Conservation (phyloP, 2,888 invertebrate genomes). For the Alviniconcha strummeri region DNA sequence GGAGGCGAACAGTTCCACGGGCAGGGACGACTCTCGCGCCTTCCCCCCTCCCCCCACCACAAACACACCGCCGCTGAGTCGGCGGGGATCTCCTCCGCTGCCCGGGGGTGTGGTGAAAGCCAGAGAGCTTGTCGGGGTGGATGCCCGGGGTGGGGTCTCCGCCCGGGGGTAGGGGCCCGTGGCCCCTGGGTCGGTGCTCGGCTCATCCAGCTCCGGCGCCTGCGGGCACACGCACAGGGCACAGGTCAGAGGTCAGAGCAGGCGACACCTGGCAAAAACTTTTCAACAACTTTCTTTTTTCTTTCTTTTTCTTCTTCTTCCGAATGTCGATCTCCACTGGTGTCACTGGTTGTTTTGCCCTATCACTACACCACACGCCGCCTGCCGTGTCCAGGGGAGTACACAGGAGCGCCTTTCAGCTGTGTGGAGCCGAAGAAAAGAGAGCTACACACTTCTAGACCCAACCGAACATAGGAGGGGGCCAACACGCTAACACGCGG, state of each 20-base stretch:
- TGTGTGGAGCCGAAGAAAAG: conserved; percentile 7
- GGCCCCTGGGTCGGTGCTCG: conserved; percentile 4
- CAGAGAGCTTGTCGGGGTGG: not conserved
- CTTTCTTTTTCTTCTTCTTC: not conserved
- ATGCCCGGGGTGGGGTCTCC: not conserved
- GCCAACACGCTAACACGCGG: conserved; percentile 17
- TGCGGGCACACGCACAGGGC: conserved; percentile 24
- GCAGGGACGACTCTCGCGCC: conserved; percentile 15
- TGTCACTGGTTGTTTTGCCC: not conserved
- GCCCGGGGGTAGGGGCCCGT: not conserved
- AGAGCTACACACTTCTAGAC: conserved; percentile 16
- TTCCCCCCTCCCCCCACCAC: conserved; percentile 15
- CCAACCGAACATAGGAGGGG: conserved; percentile 5
- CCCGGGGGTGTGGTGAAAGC: not conserved
- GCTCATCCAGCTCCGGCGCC: conserved; percentile 27
- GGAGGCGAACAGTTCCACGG: conserved; percentile 7
- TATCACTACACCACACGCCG: conserved; percentile 6
- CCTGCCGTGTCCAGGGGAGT: not conserved
- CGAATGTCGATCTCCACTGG: not conserved
- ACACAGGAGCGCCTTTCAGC: conserved; percentile 1
- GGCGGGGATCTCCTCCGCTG: not conserved
- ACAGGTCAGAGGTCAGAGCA: conserved; percentile 18
- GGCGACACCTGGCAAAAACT: conserved; percentile 11
- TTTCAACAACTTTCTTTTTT: conserved; percentile 6
- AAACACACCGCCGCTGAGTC: not conserved